Evolutionary conservation across 2,888 invertebrate genomes (phyloP).

Genomic region (Pantelozetes paolii): DNA sequence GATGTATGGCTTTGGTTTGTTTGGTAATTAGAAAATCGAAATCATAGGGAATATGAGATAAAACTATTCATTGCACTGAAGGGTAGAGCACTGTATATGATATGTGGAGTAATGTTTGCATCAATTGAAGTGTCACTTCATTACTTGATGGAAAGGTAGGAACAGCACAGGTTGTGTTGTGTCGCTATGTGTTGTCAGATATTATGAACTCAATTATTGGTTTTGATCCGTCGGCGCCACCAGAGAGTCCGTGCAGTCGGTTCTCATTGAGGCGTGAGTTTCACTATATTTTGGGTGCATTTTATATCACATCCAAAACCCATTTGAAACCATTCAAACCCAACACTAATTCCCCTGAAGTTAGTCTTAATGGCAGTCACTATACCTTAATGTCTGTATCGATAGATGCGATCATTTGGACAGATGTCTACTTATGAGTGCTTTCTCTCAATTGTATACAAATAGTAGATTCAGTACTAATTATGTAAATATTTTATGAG

Average conservation of each 20-base stretch:
- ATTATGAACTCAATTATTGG: constrained; percentile 17
- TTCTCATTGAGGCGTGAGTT: constrained; percentile 26
- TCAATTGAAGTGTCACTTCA: neutral
- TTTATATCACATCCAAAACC: too few relatives aligned
- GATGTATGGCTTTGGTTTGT: neutral
- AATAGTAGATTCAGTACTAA: neutral
- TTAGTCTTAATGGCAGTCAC: neutral
- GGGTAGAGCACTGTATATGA: neutral
- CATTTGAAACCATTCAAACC: too few relatives aligned
- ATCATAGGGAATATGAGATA: neutral
- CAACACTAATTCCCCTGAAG: constrained; percentile 24
- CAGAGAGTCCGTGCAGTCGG: neutral
- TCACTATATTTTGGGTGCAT: constrained; percentile 20
- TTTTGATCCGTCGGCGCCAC: constrained; percentile 29
- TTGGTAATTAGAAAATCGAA: constrained; percentile 18
- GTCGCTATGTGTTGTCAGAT: constrained; percentile 27
- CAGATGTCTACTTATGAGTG: constrained; percentile 15
- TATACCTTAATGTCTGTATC: neutral
- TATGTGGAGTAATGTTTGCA: too few relatives aligned
- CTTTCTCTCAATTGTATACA: too few relatives aligned
- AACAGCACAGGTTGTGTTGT: constrained; percentile 3
- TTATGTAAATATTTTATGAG: constrained; percentile 21
- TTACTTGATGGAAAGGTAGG: neutral
- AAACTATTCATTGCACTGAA: neutral
- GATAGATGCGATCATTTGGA: neutral